A percentile compares a stretch with the other conserved stretches of the same genome.
These are phyloP conservation scores for Paedocypris micromegethes DNA, from an alignment of 2,797 vertebrate genomes.

Conservation along the genomic window DNA sequence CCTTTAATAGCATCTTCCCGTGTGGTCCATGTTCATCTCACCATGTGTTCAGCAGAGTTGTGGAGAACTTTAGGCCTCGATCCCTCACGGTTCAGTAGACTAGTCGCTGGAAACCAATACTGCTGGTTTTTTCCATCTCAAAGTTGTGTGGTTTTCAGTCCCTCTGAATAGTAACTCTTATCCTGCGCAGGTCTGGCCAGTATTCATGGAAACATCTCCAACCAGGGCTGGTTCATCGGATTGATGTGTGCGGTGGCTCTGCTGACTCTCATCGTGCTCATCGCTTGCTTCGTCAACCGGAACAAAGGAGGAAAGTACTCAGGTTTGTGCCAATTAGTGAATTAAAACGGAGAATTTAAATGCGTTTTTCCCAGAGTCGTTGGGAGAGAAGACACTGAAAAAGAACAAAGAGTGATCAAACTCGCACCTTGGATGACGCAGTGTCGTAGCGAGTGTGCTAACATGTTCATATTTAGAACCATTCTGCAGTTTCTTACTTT, in stretches of 20 bases:
- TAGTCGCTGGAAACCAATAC: constrained; percentile 57
- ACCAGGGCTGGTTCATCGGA: constrained; percentile 97
- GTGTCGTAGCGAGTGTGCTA: neutral
- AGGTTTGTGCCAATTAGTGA: constrained; percentile 60
- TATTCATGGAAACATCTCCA: constrained; percentile 84
- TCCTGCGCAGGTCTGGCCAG: constrained; percentile 79
- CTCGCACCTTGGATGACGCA: constrained; percentile 3
- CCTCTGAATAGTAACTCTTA: constrained; percentile 17
- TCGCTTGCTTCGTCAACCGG: constrained; percentile 92
- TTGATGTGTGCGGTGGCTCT: constrained; percentile 91
- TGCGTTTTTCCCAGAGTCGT: neutral
- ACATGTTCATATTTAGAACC: constrained; percentile 32
- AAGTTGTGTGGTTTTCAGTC: no score
- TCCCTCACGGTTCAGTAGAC: no score
- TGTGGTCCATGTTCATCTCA: constrained; percentile 43
- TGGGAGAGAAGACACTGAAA: neutral
- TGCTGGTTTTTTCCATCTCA: no score
- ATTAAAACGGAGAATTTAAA: neutral
- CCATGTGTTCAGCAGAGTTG: constrained; percentile 54
- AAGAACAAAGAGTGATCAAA: constrained; percentile 7
- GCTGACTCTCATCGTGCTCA: constrained; percentile 85
- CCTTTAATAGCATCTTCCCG: constrained; percentile 35
- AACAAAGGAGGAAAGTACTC: constrained; percentile 98
- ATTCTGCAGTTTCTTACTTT: constrained; percentile 23
- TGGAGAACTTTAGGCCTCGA: constrained; percentile 63